These are phyloP conservation scores for Rhinolophus ferrumequinum DNA, from an alignment of 2,113 vertebrate species.

Conservation along the genomic window DNA sequence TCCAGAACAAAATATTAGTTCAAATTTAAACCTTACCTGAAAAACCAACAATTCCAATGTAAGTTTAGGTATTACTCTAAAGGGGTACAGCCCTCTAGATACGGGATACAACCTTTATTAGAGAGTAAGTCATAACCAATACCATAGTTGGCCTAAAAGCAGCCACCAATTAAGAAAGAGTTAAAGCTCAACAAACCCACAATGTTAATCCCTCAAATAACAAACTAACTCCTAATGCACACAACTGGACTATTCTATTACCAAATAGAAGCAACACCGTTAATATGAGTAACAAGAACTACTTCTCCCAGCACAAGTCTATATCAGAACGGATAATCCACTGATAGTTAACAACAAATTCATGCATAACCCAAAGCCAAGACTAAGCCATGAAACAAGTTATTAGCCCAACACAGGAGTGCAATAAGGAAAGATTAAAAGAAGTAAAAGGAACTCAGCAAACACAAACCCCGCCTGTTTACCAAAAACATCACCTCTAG, in stretches of 20 bases:
- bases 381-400: background rate
- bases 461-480: background rate
- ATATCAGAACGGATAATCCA: background rate
- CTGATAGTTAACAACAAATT: background rate
- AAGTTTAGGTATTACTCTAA: background rate
- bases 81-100: background rate
- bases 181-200: background rate
- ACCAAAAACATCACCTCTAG: constrained; percentile 2
- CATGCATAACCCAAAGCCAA: background rate
- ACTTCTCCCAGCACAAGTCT: background rate
- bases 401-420: constrained; percentile 49
- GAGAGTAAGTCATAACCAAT: background rate
- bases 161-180: background rate
- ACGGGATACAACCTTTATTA: background rate
- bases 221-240: background rate
- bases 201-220: background rate
- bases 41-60: background rate
- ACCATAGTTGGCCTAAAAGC: background rate
- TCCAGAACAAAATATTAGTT: background rate
- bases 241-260: background rate
- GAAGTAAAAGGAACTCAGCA: constrained; percentile 79
- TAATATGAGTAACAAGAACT: constrained; percentile 46
- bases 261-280: background rate
- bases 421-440: constrained; percentile 36
- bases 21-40: background rate